These are phyloP conservation scores for Gymnocheta viridis DNA, from an alignment of 2,888 invertebrate species.

Conservation along the genomic window DNA sequence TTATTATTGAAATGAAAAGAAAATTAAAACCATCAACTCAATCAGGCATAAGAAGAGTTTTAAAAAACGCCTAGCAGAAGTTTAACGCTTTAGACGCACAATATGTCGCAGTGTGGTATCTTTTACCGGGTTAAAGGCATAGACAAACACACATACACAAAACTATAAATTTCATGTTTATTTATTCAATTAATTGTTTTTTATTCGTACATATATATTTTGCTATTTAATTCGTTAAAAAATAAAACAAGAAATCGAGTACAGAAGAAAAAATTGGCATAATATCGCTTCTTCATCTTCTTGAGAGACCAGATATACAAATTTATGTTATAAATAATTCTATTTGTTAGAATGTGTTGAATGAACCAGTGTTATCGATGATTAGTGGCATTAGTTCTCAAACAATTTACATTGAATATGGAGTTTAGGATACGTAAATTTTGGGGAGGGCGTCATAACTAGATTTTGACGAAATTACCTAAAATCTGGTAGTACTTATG, in stretches of 20 bases:
- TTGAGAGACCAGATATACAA: conserved; percentile 15
- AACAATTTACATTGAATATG: too few species aligned
- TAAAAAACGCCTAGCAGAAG: background rate
- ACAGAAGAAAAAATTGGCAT: conserved; percentile 22
- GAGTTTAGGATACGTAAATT: too few species aligned
- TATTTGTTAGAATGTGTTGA: background rate
- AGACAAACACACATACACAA: conserved; percentile 5
- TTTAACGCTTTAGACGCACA: conserved; percentile 14
- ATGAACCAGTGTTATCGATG: too few species aligned
- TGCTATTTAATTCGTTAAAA: conserved; percentile 29
- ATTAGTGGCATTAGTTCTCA: too few species aligned
- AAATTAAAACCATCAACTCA: conserved; percentile 54
- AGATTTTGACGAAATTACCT: too few species aligned
- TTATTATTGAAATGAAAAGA: conserved; percentile 55
- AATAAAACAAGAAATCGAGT: conserved; percentile 9
- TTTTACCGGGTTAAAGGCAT: background rate
- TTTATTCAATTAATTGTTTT: conserved; percentile 21
- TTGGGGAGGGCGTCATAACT: too few species aligned
- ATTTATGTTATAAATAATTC: background rate
- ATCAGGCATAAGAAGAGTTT: conserved; percentile 41
- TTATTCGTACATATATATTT: background rate
- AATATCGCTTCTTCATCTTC: conserved; percentile 1
- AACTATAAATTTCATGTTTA: conserved; percentile 39
- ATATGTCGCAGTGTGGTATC: background rate
- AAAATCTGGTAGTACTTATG: too few species aligned